Evolutionary conservation across 2,888 invertebrate species (phyloP).

Genomic region (Cheilosia soror): DNA sequence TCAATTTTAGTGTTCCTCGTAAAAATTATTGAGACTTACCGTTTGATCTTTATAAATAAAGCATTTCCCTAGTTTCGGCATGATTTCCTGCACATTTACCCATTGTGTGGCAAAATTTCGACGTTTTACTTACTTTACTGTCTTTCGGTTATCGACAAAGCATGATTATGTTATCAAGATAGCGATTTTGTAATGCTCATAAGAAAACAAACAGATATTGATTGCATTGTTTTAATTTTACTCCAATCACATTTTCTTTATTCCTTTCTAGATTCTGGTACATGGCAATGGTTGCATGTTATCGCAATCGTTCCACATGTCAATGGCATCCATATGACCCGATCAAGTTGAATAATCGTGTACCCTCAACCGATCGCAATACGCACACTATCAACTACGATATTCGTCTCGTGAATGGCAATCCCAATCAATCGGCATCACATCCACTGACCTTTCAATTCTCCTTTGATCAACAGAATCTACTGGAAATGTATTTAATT

Average conservation of each 20-base stretch:
- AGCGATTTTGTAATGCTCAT: not conserved
- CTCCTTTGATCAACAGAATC: constrained; percentile 97
- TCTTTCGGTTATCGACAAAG: too few relatives aligned
- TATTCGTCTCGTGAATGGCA: constrained; percentile 98
- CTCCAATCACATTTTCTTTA: not conserved
- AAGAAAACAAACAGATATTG: not conserved
- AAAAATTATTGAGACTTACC: too few relatives aligned
- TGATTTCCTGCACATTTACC: too few relatives aligned
- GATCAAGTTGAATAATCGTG: constrained; percentile 66
- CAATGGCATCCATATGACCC: constrained; percentile 92
- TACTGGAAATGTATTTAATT: constrained; percentile 94
- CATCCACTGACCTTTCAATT: constrained; percentile 97
- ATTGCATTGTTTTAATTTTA: not conserved
- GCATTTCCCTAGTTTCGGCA: too few relatives aligned
- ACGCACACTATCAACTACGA: constrained; percentile 89
- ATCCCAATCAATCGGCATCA: constrained; percentile 92
- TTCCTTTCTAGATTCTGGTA: constrained; percentile 93
- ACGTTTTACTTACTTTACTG: too few relatives aligned
- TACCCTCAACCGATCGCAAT: constrained; percentile 78
- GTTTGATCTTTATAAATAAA: too few relatives aligned
- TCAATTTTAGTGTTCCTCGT: too few relatives aligned
- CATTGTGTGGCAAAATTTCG: too few relatives aligned
- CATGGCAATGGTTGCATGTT: constrained; percentile 96
- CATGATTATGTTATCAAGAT: too few relatives aligned
- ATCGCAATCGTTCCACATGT: constrained; percentile 91